Evolutionary conservation across 2,888 invertebrate species (phyloP).

Genomic region (Phyllotreta striolata): DNA sequence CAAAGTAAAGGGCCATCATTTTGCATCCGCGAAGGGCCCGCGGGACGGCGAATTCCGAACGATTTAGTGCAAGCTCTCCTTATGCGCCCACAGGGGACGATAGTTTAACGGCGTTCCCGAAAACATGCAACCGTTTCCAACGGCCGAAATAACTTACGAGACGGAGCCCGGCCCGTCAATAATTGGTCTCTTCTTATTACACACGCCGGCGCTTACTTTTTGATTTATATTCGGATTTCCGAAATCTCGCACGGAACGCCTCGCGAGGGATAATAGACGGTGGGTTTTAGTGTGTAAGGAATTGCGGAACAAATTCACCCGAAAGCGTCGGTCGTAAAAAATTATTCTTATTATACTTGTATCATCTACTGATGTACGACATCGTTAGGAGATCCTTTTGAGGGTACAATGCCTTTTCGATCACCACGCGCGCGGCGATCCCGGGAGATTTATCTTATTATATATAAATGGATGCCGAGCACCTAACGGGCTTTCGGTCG

Average conservation of each 20-base stretch:
- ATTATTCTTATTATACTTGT: slow-evolving; percentile 8
- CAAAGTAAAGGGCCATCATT: slow-evolving; percentile 23
- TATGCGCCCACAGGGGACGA: slow-evolving; percentile 56
- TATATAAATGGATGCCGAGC: slow-evolving; percentile 26
- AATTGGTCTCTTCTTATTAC: too few species aligned
- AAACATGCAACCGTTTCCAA: slow-evolving; percentile 34
- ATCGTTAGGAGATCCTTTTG: slow-evolving; percentile 21
- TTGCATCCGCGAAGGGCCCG: slow-evolving; percentile 39
- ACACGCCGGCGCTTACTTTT: neutral
- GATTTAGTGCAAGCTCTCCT: slow-evolving; percentile 55
- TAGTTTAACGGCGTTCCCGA: slow-evolving; percentile 50
- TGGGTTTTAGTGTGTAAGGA: neutral
- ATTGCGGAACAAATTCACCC: too few species aligned
- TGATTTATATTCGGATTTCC: neutral
- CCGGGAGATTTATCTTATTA: slow-evolving; percentile 26
- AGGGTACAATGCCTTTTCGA: slow-evolving; percentile 24
- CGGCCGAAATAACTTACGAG: slow-evolving; percentile 41
- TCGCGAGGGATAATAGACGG: neutral
- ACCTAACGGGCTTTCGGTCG: slow-evolving; percentile 17
- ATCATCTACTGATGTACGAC: slow-evolving; percentile 17
- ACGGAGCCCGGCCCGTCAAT: neutral
- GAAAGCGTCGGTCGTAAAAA: neutral
- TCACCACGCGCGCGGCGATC: slow-evolving; percentile 18
- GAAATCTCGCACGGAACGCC: neutral
- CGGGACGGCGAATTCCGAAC: slow-evolving; percentile 55